Evolutionary conservation across 2,888 invertebrate species (phyloP).

Genomic region (Piscicola geometra): DNA sequence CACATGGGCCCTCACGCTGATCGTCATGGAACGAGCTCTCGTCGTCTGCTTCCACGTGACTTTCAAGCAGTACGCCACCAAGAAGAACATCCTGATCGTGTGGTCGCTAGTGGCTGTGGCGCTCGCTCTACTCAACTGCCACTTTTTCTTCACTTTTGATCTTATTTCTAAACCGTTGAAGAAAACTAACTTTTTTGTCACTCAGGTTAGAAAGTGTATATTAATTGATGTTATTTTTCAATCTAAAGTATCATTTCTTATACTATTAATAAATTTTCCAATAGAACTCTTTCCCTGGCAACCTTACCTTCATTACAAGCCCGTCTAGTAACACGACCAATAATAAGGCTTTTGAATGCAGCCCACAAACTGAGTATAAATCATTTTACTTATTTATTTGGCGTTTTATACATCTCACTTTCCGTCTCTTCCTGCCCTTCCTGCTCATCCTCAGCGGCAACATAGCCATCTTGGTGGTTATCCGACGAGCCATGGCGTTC

Average conservation of each 20-base stretch:
- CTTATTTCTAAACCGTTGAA: constrained; percentile 2
- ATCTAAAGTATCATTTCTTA: neutral
- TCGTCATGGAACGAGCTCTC: constrained; percentile 48
- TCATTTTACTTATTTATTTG: constrained; percentile 41
- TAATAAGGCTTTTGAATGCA: neutral
- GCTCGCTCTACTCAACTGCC: constrained; percentile 32
- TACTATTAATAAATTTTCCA: neutral
- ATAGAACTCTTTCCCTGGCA: neutral
- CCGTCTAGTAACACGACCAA: neutral
- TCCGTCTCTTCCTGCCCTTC: constrained; percentile 50
- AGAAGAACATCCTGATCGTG: constrained; percentile 12
- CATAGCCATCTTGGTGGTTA: constrained; percentile 45
- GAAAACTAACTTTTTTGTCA: too few species aligned
- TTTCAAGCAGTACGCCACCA: constrained; percentile 44
- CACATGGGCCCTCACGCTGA: constrained; percentile 49
- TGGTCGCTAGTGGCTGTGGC: constrained; percentile 27
- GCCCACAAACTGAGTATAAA: neutral
- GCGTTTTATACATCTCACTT: constrained; percentile 49
- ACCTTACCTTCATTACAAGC: neutral
- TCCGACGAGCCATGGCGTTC: constrained; percentile 38
- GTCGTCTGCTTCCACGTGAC: constrained; percentile 47
- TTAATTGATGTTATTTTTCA: neutral
- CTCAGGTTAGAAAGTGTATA: too few species aligned
- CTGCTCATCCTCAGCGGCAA: constrained; percentile 47
- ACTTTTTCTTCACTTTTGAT: constrained; percentile 30